Evolutionary conservation across 2,888 invertebrate genomes (phyloP), one percentile per base, ranked within the genome.

Genomic region (Oligia latruncula): DNA sequence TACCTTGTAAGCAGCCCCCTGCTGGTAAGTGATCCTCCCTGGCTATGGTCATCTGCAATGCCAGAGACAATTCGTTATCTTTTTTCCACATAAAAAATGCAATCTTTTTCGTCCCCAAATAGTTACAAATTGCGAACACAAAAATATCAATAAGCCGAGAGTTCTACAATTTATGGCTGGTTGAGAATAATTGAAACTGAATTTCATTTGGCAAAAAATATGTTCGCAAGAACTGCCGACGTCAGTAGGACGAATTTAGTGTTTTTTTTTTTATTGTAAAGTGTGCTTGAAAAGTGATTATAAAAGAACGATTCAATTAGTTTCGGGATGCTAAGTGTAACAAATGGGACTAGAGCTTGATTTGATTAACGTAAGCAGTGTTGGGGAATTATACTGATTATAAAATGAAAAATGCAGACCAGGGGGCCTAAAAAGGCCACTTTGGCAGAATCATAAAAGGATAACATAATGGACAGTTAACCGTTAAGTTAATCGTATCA

Each of bases 101-200:
- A 74, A 62, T 60, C 13, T 43, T 55, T 71, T 71, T 64, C 20
- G 15, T 68, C n/a, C 23, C 52, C 35, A 79, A 87, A 79, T 62
- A 40, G 40, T 40, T 40, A 62, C 60, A 83, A 83, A 84, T 72
- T 46, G 58, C 58, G 64, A 66, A 70, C 68, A 72, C 74, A 70
- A 76, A 88, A 78, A 80, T 77, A 78, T 78, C 82, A 76, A 71
- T 81, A 71, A 49, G 78, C 66, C 40, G 65, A 52, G 76, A 67
- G 78, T 71, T 76, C 76, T 68, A 74, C 66, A 64, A 70, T 82
- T 82, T 86, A 86, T 88, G 87, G 88, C 72, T 82, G 76, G 76
- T 64, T 83, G 87, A 79, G 68, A 88, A 78, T 87, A 87, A 87
- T 87, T 87, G 89, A 84, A 87, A 89, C 84, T 87, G 89, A 89